These are phyloP conservation scores for Chaitophorus viminalis DNA, from an alignment of 2,888 invertebrate species.

Conservation along the genomic window DNA sequence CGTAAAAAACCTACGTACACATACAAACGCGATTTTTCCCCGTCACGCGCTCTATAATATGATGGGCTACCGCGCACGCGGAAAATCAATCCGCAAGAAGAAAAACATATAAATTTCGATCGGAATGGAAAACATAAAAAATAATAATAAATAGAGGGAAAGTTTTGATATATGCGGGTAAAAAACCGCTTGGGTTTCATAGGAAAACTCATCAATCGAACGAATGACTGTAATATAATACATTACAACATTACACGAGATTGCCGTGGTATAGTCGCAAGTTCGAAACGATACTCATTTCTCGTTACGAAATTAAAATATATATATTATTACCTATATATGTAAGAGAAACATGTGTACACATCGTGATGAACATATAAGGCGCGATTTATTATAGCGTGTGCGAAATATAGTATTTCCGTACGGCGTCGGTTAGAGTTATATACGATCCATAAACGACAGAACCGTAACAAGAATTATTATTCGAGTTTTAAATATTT, in stretches of 20 bases:
- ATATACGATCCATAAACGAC: too few relatives aligned
- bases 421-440: background rate
- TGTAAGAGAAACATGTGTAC: background rate
- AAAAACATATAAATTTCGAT: constrained; percentile 4
- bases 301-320: background rate
- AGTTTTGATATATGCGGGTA: background rate
- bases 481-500: background rate
- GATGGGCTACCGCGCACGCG: background rate
- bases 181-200: background rate
- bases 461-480: background rate
- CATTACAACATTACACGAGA: background rate
- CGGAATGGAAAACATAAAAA: background rate
- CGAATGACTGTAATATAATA: background rate
- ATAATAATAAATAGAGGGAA: background rate
- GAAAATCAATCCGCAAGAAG: background rate
- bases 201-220: background rate
- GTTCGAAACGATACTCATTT: background rate
- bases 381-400: background rate
- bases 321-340: too few relatives aligned
- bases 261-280: background rate
- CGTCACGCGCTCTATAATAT: background rate
- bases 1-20: background rate
- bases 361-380: background rate
- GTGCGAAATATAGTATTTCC: background rate
- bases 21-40: background rate